These are phyloP conservation scores for Thryonomys swinderianus DNA, from an alignment of 2,113 vertebrate species.

Conservation along the genomic window DNA sequence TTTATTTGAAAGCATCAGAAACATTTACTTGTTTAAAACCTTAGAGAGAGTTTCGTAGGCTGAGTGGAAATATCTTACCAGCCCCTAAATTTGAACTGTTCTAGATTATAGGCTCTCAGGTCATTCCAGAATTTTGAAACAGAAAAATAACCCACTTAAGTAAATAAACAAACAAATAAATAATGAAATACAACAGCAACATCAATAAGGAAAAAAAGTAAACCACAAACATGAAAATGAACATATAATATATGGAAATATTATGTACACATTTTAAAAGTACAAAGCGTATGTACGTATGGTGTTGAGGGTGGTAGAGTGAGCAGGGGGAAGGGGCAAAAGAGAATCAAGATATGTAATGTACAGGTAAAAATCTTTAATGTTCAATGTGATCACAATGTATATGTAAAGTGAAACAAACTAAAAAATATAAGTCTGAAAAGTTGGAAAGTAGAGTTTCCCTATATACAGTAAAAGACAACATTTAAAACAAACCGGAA, in stretches of 20 bases:
- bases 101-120: background rate
- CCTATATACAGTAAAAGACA: background rate
- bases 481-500: constrained; percentile 3
- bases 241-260: background rate
- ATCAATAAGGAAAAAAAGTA: constrained; percentile 1
- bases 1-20: background rate
- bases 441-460: background rate
- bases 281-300: background rate
- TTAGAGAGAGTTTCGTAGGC: background rate
- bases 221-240: background rate
- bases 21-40: background rate
- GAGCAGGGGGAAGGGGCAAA: too few species aligned
- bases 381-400: too few species aligned
- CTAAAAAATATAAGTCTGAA: background rate
- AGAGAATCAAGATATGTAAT: too few species aligned
- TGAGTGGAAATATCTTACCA: background rate
- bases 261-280: background rate
- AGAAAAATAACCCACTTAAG: background rate
- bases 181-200: background rate
- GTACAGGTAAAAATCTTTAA: too few species aligned
- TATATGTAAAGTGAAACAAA: too few species aligned
- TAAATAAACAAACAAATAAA: background rate
- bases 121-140: background rate
- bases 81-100: background rate
- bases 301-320: too few species aligned